Evolutionary conservation across 2,113 vertebrate species (phyloP), one percentile per base, ranked within the genome.

Genomic region (Syrmaticus mikado): DNA sequence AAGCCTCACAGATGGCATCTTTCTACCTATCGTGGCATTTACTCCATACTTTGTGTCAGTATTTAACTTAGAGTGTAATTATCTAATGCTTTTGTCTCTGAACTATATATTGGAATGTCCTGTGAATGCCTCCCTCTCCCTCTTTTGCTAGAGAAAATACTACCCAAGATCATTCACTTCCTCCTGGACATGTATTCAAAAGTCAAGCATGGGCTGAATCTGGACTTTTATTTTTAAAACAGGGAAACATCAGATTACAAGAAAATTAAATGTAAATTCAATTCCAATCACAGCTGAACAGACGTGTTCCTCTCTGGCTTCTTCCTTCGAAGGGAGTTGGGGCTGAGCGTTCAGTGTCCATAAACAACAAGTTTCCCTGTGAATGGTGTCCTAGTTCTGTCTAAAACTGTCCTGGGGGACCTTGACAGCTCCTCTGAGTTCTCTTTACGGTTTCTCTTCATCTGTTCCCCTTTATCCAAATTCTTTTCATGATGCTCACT

Each of bases 371-470:
- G 80, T 95, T 96, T 88, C 41, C 57, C 30, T 93, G 92, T 43
- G 87, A 94, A 94, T 86, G 90, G 76, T 96, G 96, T 94, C 95
- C 96, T 96, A 94, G 93, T 96, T 96, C 96, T 96, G 95, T 96
- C 96, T 96, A 92, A 96, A 95, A 83, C 83, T 95, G 96, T 96
- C 96, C 95, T 95, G 76, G 64, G 95, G 95, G 96, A 95, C 90
- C 95, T 90, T 93, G 95, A 96, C 93, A 93, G 93, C 83, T 95
- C 83, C 57, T 96, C 93, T 90, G 95, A 93, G 93, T 64, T 96
- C 92, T 95, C 82, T 91, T 94, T 96, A 52, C 76, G 71, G 8
- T 88, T 94, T 96, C 88, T 96, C 86, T 96, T 96, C 80, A 92
- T 96, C 95, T 96, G 90, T 94, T 96, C 90, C 85, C 61, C 92